Conservation (phyloP, 2,888 invertebrate species). For the Ennomos fuscantarius region DNA sequence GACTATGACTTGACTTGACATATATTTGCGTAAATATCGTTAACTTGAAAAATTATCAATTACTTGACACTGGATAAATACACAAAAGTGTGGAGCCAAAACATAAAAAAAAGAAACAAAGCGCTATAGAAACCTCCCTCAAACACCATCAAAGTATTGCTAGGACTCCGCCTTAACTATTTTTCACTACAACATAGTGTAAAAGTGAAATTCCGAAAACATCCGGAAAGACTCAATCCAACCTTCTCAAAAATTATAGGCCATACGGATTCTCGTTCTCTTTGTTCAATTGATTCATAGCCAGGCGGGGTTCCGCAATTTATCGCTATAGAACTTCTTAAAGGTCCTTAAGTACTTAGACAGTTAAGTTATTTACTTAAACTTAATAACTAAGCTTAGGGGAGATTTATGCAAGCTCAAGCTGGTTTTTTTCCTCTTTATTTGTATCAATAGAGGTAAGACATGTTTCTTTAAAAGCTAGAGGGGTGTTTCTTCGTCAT, state of each 20-base stretch:
- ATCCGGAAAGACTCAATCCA: constrained; percentile 27
- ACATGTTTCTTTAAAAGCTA: constrained; percentile 14
- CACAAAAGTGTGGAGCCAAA: no score
- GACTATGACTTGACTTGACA: no score
- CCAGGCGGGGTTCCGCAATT: constrained; percentile 61
- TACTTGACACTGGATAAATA: no score
- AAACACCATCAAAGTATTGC: background rate
- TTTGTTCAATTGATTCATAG: constrained; percentile 62
- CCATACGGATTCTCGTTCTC: constrained; percentile 44
- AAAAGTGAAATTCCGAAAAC: constrained; percentile 1
- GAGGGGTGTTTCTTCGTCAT: no score
- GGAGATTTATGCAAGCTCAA: constrained; percentile 27
- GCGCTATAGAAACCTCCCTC: no score
- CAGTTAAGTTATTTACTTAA: constrained; percentile 33
- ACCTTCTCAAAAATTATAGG: constrained; percentile 37
- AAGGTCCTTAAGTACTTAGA: constrained; percentile 44
- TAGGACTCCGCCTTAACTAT: background rate
- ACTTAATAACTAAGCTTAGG: constrained; percentile 37
- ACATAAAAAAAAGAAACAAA: no score
- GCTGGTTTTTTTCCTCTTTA: constrained; percentile 18
- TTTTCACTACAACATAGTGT: constrained; percentile 18
- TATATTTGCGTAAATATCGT: no score
- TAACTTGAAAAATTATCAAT: no score
- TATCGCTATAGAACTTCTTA: constrained; percentile 60
- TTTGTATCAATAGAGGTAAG: constrained; percentile 37